Percentiles rank a stretch among this genome's conserved stretches.
Evolutionary conservation across 2,113 vertebrate genomes (phyloP).

Genomic region (Corythoichthys haematopterus): DNA sequence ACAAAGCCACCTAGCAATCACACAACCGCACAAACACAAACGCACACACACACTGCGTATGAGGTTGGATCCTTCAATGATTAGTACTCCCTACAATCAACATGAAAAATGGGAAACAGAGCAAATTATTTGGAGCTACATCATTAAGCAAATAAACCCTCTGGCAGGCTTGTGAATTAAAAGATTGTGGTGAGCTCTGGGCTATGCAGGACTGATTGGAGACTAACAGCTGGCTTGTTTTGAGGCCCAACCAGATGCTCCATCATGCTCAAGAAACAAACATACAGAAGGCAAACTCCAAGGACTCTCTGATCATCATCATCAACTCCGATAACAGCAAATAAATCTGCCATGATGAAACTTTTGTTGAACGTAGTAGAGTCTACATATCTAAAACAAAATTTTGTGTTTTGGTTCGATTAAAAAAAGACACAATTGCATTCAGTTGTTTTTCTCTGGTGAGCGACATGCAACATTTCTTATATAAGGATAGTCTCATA

Average conservation of each 20-base stretch:
- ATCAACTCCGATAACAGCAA: neutral
- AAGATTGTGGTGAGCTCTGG: slow-evolving; percentile 27
- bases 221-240: slow-evolving; percentile 55
- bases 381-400: no score
- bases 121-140: slow-evolving; percentile 39
- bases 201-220: slow-evolving; percentile 35
- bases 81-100: slow-evolving; percentile 25
- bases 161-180: slow-evolving; percentile 39
- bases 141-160: slow-evolving; percentile 57
- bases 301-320: slow-evolving; percentile 21
- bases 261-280: slow-evolving; percentile 32
- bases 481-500: no score
- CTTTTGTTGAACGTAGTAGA: neutral
- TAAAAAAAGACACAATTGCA: no score
- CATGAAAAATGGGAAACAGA: slow-evolving; percentile 13
- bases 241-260: slow-evolving; percentile 48
- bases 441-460: no score
- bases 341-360: neutral
- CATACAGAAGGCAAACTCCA: slow-evolving; percentile 26
- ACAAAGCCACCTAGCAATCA: slow-evolving; percentile 78
- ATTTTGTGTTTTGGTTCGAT: no score
- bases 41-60: slow-evolving; percentile 1
- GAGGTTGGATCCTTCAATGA: slow-evolving; percentile 10
- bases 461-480: no score
- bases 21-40: neutral